Conservation (phyloP, 2,888 invertebrate species). For the Beris chalybata region DNA sequence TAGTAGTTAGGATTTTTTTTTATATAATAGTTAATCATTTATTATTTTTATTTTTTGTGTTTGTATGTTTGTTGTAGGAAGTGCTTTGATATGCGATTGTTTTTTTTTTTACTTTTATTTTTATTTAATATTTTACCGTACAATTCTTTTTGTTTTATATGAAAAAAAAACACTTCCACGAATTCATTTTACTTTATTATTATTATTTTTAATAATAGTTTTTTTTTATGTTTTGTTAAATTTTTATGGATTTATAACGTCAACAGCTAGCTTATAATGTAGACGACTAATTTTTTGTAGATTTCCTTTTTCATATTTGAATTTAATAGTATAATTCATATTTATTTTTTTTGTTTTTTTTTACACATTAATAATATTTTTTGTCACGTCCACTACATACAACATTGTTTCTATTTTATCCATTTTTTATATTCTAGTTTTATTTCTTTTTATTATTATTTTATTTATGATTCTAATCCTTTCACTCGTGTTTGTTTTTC, state of each 20-base stretch:
- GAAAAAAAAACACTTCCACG: neutral
- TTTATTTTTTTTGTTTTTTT: neutral
- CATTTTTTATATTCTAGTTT: neutral
- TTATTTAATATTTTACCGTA: conserved; percentile 2
- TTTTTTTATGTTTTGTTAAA: neutral
- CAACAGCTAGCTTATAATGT: no score
- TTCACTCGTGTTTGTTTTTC: neutral
- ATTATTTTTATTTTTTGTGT: conserved; percentile 1
- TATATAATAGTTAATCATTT: neutral
- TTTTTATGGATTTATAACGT: neutral
- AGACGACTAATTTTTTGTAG: conserved; percentile 3
- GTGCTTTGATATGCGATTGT: neutral
- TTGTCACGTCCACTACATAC: neutral
- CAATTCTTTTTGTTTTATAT: neutral
- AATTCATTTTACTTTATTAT: neutral
- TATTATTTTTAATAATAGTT: neutral
- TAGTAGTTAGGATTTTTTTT: neutral
- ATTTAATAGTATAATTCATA: neutral
- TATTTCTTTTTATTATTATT: neutral
- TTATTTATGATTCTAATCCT: neutral
- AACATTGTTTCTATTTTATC: neutral
- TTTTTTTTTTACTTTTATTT: conserved; percentile 3
- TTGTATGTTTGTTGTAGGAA: neutral
- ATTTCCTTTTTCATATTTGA: neutral
- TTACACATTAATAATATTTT: neutral